Conservation (phyloP, 1,140 invertebrate species). For the Penaeus indicus region DNA sequence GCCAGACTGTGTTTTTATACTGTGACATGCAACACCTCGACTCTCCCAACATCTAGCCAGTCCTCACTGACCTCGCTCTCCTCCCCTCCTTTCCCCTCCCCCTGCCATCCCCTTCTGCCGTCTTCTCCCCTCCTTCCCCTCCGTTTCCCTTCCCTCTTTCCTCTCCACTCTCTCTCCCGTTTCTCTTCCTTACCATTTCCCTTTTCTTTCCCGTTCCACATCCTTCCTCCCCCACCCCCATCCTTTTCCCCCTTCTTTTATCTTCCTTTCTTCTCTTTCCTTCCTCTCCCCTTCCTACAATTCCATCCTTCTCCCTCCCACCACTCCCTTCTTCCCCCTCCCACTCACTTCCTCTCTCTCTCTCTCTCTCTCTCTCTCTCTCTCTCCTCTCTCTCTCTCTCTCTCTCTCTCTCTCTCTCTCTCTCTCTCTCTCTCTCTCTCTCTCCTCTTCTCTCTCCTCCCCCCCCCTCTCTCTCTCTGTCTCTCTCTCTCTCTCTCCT, state of each 20-base stretch:
- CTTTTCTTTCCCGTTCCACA: not conserved
- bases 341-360: too few species aligned
- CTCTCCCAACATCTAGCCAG: not conserved
- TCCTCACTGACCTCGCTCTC: not conserved
- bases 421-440: accelerated
- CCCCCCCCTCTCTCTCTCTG: too few species aligned
- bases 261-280: not conserved
- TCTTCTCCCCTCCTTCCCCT: not conserved
- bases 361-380: too few species aligned
- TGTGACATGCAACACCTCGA: too few species aligned
- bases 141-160: not conserved
- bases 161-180: not conserved
- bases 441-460: too few species aligned
- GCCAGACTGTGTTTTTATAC: too few species aligned
- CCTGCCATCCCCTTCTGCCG: not conserved
- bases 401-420: accelerated
- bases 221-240: too few species aligned
- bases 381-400: too few species aligned
- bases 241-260: not conserved
- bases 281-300: not conserved
- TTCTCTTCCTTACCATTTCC: not conserved
- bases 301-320: too few species aligned
- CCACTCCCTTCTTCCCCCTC: too few species aligned
- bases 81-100: not conserved
- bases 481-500: too few species aligned